Evolutionary conservation across 2,888 invertebrate genomes (phyloP).

Genomic region (Rhyacophila evoluta): DNA sequence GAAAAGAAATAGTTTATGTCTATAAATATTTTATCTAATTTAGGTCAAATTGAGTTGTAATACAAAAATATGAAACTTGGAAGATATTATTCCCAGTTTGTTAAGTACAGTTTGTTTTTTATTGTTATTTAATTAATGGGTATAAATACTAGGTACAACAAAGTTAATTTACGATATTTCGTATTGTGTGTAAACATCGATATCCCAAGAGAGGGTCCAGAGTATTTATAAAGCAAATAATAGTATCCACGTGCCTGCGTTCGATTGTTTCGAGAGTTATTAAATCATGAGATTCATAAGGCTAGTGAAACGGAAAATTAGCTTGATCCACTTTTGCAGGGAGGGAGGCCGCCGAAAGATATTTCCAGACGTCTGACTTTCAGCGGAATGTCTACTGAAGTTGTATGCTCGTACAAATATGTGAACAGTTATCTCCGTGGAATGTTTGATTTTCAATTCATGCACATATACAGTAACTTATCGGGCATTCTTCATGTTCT

Average conservation of each 20-base stretch:
- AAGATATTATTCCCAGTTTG: too few relatives aligned
- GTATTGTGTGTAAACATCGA: not conserved
- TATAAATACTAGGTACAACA: not conserved
- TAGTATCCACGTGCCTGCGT: not conserved
- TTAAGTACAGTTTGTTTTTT: too few relatives aligned
- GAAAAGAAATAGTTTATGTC: too few relatives aligned
- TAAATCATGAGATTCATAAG: slow-evolving; percentile 45
- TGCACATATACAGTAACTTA: not conserved
- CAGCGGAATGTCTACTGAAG: slow-evolving; percentile 23
- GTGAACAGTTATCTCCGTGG: not conserved
- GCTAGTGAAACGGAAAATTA: slow-evolving; percentile 41
- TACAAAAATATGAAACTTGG: too few relatives aligned
- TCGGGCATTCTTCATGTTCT: not conserved
- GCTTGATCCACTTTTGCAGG: slow-evolving; percentile 26
- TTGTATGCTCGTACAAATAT: slow-evolving; percentile 29
- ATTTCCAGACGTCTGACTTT: slow-evolving; percentile 25
- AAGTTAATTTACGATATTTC: not conserved
- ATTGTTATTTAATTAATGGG: not conserved
- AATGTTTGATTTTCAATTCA: slow-evolving; percentile 24
- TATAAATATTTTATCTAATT: too few relatives aligned
- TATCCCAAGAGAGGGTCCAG: not conserved
- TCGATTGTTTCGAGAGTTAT: slow-evolving; percentile 31
- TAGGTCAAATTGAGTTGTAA: too few relatives aligned
- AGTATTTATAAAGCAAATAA: not conserved
- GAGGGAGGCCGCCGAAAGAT: not conserved